Base-by-base conservation (phyloP, 2,797 vertebrate species). In the Avahi laniger region DNA sequence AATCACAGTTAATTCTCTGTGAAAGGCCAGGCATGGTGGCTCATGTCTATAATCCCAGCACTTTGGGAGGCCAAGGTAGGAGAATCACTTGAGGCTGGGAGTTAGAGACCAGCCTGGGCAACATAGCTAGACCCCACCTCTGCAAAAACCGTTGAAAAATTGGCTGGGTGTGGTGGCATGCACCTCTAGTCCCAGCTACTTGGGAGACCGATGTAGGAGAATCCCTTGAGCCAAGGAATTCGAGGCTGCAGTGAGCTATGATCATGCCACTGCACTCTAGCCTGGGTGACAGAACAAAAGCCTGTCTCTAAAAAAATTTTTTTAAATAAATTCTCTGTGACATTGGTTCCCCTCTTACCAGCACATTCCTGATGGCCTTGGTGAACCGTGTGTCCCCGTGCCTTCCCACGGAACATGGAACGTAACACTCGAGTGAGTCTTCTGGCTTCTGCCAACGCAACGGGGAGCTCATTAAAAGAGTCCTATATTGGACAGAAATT, bases 401-500 rank as follows among this genome's bases (percentile, higher is more conserved):
- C 46, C 52, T 50, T 20, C 80, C 57, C 2, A 0, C 1, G 20
- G n/a, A 57, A 35, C 28, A 14, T 1, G 28, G 33, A 28, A 43
- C 2, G 11, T 2, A 26, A 63, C 6, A 26, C 5, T 33, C 14
- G 11, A 8, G 72, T 5, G n/a, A 38, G 35, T 46, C 72, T 41
- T 70, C 61, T 46, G 72, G n/a, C 33, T 72, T 50, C 81, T 67
- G 41, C 14, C 38, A 72, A 35, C 28, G 22, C 4, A 18, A 4
- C 0, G 7, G 35, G 20, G 46, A 10, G 20, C 41, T 50, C 57
- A 1, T 20, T 18, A 11, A n/a, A 70, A 81, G 73, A 88, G 24
- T 14, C 48, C 7, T 14, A 0, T 1, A 2, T 1, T 24, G 57
- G 59, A 17, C 17, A 26, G 73, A 69, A 9, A 30, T 18, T 5